These are phyloP conservation scores for Atherinomorus stipes DNA, from an alignment of 2,113 vertebrate species.

Conservation along the genomic window DNA sequence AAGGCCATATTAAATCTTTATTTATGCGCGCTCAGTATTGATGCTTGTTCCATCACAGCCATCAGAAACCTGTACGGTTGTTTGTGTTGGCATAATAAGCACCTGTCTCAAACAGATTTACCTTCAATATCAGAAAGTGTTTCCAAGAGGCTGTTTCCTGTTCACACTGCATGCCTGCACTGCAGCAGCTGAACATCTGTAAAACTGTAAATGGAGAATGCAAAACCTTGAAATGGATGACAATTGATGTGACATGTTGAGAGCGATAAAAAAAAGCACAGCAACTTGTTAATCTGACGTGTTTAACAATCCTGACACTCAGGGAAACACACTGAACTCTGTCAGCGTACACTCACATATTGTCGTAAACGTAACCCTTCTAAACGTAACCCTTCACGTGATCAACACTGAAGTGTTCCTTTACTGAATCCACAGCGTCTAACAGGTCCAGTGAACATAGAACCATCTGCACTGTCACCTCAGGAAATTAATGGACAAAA, in stretches of 20 bases:
- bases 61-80: conserved; percentile 9
- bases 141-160: background rate
- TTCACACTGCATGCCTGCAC: background rate
- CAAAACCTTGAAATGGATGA: conserved; percentile 31
- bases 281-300: conserved; percentile 26
- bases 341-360: conserved; percentile 3
- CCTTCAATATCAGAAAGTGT: background rate
- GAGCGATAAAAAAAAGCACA: conserved; percentile 7
- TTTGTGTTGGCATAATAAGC: conserved; percentile 8
- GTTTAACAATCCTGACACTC: conserved; percentile 40
- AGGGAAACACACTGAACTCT: conserved; percentile 27
- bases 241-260: conserved; percentile 43
- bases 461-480: background rate
- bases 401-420: background rate
- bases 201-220: conserved; percentile 28
- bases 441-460: background rate
- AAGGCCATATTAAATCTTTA: background rate
- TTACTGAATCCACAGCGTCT: background rate
- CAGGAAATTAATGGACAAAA: background rate
- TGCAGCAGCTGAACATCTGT: conserved; percentile 16
- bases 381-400: background rate
- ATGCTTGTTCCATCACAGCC: background rate
- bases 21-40: background rate
- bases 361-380: conserved; percentile 19
- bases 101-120: background rate